phyloP scores from a whole-genome alignment of 2,113 vertebrate species.

The Bostrychus sinensis region DNA sequence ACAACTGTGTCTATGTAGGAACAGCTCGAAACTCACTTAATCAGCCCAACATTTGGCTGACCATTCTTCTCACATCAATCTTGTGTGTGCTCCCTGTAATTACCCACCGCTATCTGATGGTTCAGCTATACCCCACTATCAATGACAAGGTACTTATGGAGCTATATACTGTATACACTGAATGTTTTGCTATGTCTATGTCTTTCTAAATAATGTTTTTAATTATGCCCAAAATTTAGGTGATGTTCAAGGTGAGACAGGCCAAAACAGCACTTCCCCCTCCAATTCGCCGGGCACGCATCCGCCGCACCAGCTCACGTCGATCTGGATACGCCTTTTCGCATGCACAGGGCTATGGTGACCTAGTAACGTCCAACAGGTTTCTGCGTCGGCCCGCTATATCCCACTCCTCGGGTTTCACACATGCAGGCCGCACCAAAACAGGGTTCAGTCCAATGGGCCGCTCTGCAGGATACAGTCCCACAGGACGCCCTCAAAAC shows the following conservation, averaged over 20 bases:
- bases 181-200: not conserved
- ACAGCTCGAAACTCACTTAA: slow-evolving; percentile 86
- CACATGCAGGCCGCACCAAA: slow-evolving; percentile 55
- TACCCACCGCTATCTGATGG: slow-evolving; percentile 83
- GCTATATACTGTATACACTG: not conserved
- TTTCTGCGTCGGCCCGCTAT: slow-evolving; percentile 78
- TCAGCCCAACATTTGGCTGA: slow-evolving; percentile 87
- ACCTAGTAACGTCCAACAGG: slow-evolving; percentile 89
- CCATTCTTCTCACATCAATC: slow-evolving; percentile 83
- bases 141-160: slow-evolving; percentile 83
- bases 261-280: slow-evolving; percentile 77
- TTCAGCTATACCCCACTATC: slow-evolving; percentile 82
- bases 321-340: slow-evolving; percentile 96
- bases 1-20: slow-evolving; percentile 75
- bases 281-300: slow-evolving; percentile 57
- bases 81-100: slow-evolving; percentile 89
- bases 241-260: slow-evolving; percentile 83
- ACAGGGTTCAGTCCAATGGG: slow-evolving; percentile 74
- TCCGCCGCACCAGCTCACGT: slow-evolving; percentile 80
- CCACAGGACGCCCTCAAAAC: slow-evolving; percentile 67
- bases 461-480: slow-evolving; percentile 80
- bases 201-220: not conserved
- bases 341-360: slow-evolving; percentile 90
- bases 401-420: slow-evolving; percentile 45
- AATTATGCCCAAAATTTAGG: slow-evolving; percentile 62